Conservation (phyloP, 2,888 invertebrate species). For the Arenicola marina region DNA sequence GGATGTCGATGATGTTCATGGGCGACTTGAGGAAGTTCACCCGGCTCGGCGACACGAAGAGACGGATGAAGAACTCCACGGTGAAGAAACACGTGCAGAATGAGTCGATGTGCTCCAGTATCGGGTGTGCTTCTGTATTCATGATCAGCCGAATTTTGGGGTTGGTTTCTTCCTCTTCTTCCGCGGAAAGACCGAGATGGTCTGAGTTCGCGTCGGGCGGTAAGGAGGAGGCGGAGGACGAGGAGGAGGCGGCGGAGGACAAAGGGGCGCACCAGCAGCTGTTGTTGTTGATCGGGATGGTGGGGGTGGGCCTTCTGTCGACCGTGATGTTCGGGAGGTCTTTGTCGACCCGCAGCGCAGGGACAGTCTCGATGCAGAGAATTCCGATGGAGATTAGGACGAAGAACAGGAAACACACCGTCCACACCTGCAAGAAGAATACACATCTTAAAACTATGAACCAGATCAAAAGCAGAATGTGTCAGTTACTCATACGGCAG, state of each 20-base stretch:
- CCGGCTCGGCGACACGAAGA: slow-evolving; percentile 34
- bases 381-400: slow-evolving; percentile 31
- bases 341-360: slow-evolving; percentile 14
- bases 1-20: slow-evolving; percentile 37
- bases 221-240: background rate
- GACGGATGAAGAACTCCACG: slow-evolving; percentile 37
- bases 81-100: slow-evolving; percentile 37
- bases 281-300: background rate
- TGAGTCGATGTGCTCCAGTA: slow-evolving; percentile 28
- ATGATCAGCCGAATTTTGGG: slow-evolving; percentile 24
- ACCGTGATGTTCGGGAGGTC: too few species aligned
- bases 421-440: slow-evolving; percentile 26
- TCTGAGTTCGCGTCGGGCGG: background rate
- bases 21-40: slow-evolving; percentile 27
- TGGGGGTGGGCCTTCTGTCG: background rate
- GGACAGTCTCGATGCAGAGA: slow-evolving; percentile 31
- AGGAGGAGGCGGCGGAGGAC: background rate
- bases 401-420: slow-evolving; percentile 25
- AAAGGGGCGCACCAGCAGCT: too few species aligned
- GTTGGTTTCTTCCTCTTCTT: background rate
- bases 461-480: too few species aligned
- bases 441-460: too few species aligned
- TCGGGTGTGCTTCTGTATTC: slow-evolving; percentile 26
- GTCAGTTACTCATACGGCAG: too few species aligned
- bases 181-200: too few species aligned